Base-by-base conservation (phyloP, 2,797 vertebrate species). In the Lepidocolaptes lacrymiger region DNA sequence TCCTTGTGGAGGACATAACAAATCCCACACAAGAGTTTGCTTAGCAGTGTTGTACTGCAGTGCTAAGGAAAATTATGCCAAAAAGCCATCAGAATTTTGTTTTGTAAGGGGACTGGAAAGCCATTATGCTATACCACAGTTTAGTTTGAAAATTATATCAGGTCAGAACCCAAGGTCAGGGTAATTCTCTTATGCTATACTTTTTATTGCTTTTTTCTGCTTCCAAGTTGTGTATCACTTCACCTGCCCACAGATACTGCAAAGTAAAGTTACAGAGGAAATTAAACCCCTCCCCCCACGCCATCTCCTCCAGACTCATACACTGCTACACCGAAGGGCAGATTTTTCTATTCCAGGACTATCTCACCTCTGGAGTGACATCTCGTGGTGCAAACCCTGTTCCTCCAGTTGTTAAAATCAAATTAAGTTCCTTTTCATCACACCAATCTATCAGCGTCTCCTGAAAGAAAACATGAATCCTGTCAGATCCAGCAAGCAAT, bases 361-460 rank as follows among this genome's bases (percentile, higher is more conserved):
- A 44, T 96, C 98, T 98, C 97, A 99, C 99, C 99, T 99, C 99
- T 96, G 99, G 99, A 94, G 99, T 99, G 98, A 99, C 99, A 97
- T 99, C 99, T 97, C 99, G 98, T 16, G 99, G 99, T 63, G 99
- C 99, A 89, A 99, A 99, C 27, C 99, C 99, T 52, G 99, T 99
- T 97, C 99, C 99, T 97, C 99, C 99, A 19, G 99, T 99, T 97
- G 99, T 99, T 97, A 99, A 97, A 97, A 99, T 99, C 97, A 99
- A 99, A 98, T 99, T 99, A 93, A 99, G 99, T 93, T 99, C 99
- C 97, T 99, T 99, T 97, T 99, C 99, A 98, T 99, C 99, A 90
- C 99, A 99, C 99, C 99, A 99, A 96, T 99, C 99, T 98, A 99
- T 98, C 95, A 99, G 98, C 15, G 99, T 99, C 97, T 99, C 99